A percentile compares a stretch with the other conserved stretches of the same genome.
phyloP scores from a whole-genome alignment of 2,888 invertebrate genomes.

The Drosophila peninsularis region DNA sequence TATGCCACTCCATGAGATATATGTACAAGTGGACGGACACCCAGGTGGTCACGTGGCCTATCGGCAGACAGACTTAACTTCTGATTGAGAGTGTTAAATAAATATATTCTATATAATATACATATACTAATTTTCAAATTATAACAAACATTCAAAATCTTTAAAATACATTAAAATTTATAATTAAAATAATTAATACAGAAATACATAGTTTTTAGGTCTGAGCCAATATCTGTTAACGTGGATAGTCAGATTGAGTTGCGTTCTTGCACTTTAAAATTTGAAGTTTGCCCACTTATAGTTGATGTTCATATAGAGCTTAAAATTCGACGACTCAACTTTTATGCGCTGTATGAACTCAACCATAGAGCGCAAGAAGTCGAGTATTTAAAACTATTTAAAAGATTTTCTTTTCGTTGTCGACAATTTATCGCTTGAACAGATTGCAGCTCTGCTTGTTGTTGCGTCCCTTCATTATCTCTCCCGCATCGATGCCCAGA shows the following conservation, averaged over 20 bases:
- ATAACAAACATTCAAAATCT: background rate
- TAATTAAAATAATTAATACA: background rate
- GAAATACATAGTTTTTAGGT: background rate
- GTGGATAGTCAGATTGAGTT: background rate
- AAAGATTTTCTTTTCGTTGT: background rate
- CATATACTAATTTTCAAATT: too few relatives aligned
- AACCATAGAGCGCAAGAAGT: background rate
- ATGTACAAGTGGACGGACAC: too few relatives aligned
- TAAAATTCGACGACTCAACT: constrained; percentile 9
- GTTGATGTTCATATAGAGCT: constrained; percentile 35
- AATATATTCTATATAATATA: too few relatives aligned
- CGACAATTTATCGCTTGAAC: constrained; percentile 37
- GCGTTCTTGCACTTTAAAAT: background rate
- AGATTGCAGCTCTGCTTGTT: constrained; percentile 15
- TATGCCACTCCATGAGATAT: too few relatives aligned
- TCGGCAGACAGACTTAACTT: too few relatives aligned
- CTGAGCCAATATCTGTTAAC: background rate
- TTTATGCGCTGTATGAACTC: constrained; percentile 24
- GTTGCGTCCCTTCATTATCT: constrained; percentile 21
- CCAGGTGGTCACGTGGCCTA: too few relatives aligned
- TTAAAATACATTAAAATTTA: background rate
- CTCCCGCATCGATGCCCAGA: constrained; percentile 18
- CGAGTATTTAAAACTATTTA: background rate
- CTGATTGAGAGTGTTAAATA: too few relatives aligned
- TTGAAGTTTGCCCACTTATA: background rate